These are phyloP conservation scores for Pluvialis apricaria DNA, from an alignment of 2,113 vertebrate genomes.

Conservation along the genomic window DNA sequence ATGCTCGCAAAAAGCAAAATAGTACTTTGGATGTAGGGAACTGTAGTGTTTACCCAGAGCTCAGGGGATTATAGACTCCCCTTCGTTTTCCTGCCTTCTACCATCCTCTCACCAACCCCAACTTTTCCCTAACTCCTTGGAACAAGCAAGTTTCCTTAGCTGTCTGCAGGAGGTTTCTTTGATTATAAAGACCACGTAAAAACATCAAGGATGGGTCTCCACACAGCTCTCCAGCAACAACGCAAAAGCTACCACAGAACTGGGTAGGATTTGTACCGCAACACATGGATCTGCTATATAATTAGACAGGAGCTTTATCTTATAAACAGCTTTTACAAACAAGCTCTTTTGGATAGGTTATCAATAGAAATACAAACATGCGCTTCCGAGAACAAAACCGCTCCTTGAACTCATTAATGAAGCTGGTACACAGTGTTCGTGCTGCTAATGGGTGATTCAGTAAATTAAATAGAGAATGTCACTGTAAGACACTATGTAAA, in stretches of 20 bases:
- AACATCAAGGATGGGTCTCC: not conserved
- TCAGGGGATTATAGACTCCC: not conserved
- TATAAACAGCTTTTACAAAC: not conserved
- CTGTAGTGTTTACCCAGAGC: not conserved
- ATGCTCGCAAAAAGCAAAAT: not conserved
- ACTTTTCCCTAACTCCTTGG: not conserved
- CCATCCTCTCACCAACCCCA: not conserved
- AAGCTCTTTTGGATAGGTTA: not conserved
- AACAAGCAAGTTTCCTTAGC: not conserved
- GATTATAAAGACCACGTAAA: not conserved
- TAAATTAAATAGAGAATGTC: conserved; percentile 5
- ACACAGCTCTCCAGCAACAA: not conserved
- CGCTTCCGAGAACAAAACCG: not conserved
- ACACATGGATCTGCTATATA: not conserved
- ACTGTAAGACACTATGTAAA: not conserved
- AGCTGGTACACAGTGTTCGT: not conserved
- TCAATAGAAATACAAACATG: not conserved
- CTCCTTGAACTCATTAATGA: not conserved
- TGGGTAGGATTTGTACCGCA: not conserved
- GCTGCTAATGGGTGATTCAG: not conserved
- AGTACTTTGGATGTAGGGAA: not conserved
- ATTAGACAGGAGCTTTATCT: not conserved
- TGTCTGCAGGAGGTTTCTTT: not conserved
- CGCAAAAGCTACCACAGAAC: not conserved
- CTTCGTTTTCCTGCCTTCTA: not conserved